Evolutionary conservation across 2,888 invertebrate genomes (phyloP), one percentile per base, ranked within the genome.

Genomic region (Isotomurus palustris): DNA sequence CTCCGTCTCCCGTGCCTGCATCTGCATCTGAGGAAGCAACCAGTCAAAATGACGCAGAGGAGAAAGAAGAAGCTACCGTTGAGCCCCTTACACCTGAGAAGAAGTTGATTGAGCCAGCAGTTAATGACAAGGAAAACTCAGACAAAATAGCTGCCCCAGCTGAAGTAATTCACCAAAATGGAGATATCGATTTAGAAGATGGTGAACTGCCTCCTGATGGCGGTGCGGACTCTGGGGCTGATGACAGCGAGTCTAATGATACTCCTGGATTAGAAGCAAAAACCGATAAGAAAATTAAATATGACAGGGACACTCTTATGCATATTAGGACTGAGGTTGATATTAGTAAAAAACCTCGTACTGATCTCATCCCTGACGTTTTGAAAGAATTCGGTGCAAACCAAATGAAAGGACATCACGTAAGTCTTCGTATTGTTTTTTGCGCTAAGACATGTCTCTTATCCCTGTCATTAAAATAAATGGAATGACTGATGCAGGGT

Each of bases 141-240:
- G n/a, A n/a, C n/a, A n/a, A n/a, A n/a, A n/a, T n/a, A n/a, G n/a
- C n/a, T n/a, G n/a, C n/a, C n/a, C n/a, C n/a, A n/a, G 22, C 5
- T 43, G 12, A n/a, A 36, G 19, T 62, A 14, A 51, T 44, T 53
- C 60, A 66, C 22, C 63, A 54, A 19, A 66, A 57, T 51, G 60
- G 60, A 3, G 59, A 61, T 44, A 24, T 67, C 24, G 60, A 53
- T 19, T 43, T 64, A 8, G 67, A 67, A 51, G 67, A 67, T 28
- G 64, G 67, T 8, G 67, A 67, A 56, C 22, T 67, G n/a, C 25
- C 22, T 5, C 51, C 44, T 4, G 41, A 60, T 2, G 57, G 52
- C n/a, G 50, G 60, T 29, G 53, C 48, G 21, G 58, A 61, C 21
- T 55, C 56, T 1, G 61, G 54, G 24, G 45, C 49, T 12, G 63